Conservation (phyloP, 1,140 invertebrate genomes). For the Drosophila kurseongensis region DNA sequence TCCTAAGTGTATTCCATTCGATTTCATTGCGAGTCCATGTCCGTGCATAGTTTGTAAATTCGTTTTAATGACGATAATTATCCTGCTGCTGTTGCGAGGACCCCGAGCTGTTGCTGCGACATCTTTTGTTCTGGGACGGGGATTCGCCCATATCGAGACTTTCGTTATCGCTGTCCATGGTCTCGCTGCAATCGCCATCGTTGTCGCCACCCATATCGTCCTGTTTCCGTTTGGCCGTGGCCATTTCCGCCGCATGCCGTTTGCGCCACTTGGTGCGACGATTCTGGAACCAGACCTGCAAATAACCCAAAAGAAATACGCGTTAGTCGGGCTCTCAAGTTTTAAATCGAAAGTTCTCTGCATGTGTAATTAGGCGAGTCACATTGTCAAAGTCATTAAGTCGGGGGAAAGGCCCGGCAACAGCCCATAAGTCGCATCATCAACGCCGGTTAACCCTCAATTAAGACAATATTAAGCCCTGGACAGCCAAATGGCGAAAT, state of each 20-base stretch:
- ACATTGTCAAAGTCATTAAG: conserved; percentile 84
- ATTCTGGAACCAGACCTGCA: conserved; percentile 99
- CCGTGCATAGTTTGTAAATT: conserved; percentile 66
- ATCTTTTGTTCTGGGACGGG: conserved; percentile 76
- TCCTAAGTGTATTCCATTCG: conserved; percentile 42
- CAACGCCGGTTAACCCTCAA: conserved; percentile 85
- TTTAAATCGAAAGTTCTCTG: conserved; percentile 67
- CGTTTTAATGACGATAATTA: conserved; percentile 82
- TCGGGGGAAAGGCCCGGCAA: conserved; percentile 35
- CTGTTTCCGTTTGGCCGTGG: conserved; percentile 97
- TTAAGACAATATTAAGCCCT: conserved; percentile 84
- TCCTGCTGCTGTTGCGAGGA: conserved; percentile 67
- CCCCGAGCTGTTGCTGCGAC: conserved; percentile 66
- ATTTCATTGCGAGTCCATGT: conserved; percentile 33
- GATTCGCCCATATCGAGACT: conserved; percentile 83
- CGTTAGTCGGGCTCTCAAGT: conserved; percentile 53
- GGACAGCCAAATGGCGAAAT: conserved; percentile 56
- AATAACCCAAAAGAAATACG: conserved; percentile 68
- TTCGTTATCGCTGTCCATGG: conserved; percentile 85
- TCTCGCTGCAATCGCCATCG: conserved; percentile 90
- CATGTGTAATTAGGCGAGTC: conserved; percentile 76
- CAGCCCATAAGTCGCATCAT: conserved; percentile 83
- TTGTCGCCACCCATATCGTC: conserved; percentile 92
- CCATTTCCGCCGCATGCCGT: conserved; percentile 99
- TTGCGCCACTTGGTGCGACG: conserved; percentile 99